phyloP scores from a whole-genome alignment of 2,888 invertebrate species.

The Peribatodes rhomboidaria region DNA sequence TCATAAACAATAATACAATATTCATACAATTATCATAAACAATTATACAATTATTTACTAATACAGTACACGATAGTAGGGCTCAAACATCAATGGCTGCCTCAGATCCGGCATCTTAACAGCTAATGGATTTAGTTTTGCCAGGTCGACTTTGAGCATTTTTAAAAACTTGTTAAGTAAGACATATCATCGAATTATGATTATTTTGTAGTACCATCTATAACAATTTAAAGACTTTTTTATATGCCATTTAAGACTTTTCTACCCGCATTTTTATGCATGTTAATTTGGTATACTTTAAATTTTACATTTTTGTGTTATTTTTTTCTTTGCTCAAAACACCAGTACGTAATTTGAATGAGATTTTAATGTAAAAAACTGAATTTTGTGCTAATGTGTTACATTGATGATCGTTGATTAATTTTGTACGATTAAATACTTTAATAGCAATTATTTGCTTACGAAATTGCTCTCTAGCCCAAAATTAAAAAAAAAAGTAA shows the following conservation, averaged over 20 bases:
- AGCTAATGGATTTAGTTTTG: background rate
- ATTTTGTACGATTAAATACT: background rate
- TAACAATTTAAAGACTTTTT: constrained; percentile 17
- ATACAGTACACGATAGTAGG: too few species aligned
- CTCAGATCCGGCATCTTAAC: too few species aligned
- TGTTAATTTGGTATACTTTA: constrained; percentile 6
- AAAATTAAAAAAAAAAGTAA: background rate
- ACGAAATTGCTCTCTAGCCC: background rate
- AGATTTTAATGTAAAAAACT: constrained; percentile 8
- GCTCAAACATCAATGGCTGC: too few species aligned
- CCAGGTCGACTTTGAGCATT: background rate
- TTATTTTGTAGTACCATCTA: constrained; percentile 12
- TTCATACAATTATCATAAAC: background rate
- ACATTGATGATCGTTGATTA: background rate
- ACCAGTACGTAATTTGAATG: constrained; percentile 31
- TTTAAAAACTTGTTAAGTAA: background rate
- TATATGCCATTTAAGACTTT: constrained; percentile 19
- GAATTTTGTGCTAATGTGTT: background rate
- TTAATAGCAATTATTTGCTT: background rate
- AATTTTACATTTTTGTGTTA: background rate
- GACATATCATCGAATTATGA: constrained; percentile 21
- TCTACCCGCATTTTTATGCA: constrained; percentile 20
- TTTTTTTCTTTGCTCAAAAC: constrained; percentile 34
- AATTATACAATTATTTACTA: too few species aligned
- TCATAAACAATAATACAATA: too few species aligned